Evolutionary conservation across 2,888 invertebrate genomes (phyloP).

Genomic region (Hetaerina titia): DNA sequence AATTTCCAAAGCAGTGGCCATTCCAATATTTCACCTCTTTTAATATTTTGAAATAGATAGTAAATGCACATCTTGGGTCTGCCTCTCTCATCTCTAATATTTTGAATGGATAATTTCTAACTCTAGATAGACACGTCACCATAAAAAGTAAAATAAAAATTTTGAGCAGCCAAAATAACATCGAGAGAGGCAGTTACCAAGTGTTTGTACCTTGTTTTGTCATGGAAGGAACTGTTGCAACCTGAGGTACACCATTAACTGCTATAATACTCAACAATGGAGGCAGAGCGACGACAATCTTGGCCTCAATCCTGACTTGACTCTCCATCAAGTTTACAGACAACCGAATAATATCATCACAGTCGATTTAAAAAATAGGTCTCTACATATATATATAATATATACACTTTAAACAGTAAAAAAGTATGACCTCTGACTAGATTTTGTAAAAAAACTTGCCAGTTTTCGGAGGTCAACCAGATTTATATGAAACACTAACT

Average conservation of each 20-base stretch:
- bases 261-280: slow-evolving; percentile 59
- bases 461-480: slow-evolving; percentile 65
- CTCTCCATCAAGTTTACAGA: slow-evolving; percentile 71
- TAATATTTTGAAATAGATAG: slow-evolving; percentile 52
- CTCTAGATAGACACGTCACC: slow-evolving; percentile 22
- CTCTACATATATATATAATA: slow-evolving; percentile 69
- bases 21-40: slow-evolving; percentile 40
- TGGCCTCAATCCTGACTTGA: slow-evolving; percentile 52
- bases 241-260: slow-evolving; percentile 59
- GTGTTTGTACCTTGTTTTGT: slow-evolving; percentile 65
- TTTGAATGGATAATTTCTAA: background rate
- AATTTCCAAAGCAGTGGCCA: slow-evolving; percentile 34
- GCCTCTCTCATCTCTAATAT: slow-evolving; percentile 56
- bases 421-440: slow-evolving; percentile 68
- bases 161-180: slow-evolving; percentile 62
- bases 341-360: slow-evolving; percentile 71
- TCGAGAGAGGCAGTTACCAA: slow-evolving; percentile 47
- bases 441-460: slow-evolving; percentile 63
- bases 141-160: slow-evolving; percentile 43
- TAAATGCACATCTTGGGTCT: slow-evolving; percentile 63
- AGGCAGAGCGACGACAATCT: slow-evolving; percentile 52
- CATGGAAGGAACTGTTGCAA: slow-evolving; percentile 67
- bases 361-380: slow-evolving; percentile 72
- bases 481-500: slow-evolving; percentile 67
- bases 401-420: slow-evolving; percentile 69